Evolutionary conservation across 1,140 invertebrate genomes (phyloP).

Genomic region (Drosophila ambigua): DNA sequence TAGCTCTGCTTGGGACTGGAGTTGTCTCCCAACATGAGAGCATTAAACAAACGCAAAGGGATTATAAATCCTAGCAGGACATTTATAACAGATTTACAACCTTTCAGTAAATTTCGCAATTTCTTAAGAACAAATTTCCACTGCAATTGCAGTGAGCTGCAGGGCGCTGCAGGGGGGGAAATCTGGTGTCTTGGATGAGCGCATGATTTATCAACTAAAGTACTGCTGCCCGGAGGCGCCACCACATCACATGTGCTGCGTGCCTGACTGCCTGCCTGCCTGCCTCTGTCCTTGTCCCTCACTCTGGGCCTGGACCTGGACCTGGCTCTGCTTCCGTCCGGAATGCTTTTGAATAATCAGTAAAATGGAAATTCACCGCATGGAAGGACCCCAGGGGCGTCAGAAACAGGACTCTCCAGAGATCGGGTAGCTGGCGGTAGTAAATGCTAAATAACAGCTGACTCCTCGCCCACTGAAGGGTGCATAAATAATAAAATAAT

Average conservation of each 20-base stretch:
- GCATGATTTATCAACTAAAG: constrained; percentile 42
- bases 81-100: constrained; percentile 38
- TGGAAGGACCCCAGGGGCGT: constrained; percentile 19
- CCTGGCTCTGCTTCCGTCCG: constrained; percentile 1
- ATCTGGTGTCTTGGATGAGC: constrained; percentile 30
- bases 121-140: constrained; percentile 19
- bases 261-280: too few species aligned
- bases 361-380: constrained; percentile 58
- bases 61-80: constrained; percentile 45
- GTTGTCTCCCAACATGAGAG: not conserved
- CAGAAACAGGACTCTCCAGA: not conserved
- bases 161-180: constrained; percentile 4
- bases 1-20: not conserved
- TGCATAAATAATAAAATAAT: constrained; percentile 81
- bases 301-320: not conserved
- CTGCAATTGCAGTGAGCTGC: constrained; percentile 24
- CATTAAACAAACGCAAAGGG: constrained; percentile 27
- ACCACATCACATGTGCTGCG: constrained; percentile 29
- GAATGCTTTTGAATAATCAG: constrained; percentile 52
- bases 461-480: constrained; percentile 45
- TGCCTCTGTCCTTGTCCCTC: too few species aligned
- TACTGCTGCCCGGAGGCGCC: constrained; percentile 31
- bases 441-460: constrained; percentile 61
- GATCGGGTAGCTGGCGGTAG: constrained; percentile 2
- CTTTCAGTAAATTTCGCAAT: constrained; percentile 20